Base-by-base conservation (phyloP, 2,888 invertebrate genomes). In the Metellina segmentata region DNA sequence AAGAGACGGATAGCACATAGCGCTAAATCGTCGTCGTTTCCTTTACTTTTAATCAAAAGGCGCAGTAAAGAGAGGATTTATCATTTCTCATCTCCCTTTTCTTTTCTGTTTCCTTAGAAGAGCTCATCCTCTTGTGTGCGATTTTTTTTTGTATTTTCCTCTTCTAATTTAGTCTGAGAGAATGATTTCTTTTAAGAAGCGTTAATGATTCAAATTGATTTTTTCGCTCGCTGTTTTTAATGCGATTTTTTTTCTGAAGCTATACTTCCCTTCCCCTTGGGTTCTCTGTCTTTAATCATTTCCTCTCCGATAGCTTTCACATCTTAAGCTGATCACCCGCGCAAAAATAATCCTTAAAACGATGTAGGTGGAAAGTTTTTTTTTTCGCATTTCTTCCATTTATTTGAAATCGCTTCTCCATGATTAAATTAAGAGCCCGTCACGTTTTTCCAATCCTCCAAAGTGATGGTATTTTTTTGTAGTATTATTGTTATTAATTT, bases 201-300 rank as follows among this genome's bases (percentile, higher is more conserved):
- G 81, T 85, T 90, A 90, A 90, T 90, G 90, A 90, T 81, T 85
- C 81, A 85, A 90, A 90, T 90, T 85, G 85, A 85, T 90, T 90
- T 90, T 85, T 90, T 83, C 48, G 13, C 53, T 88, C 53, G 75
- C 48, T 53, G 61, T 85, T 70, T 9, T 13, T 13, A 11, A 51
- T 70, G 19, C 77, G 52, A 51, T 72, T 48, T 34, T 70, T 89
- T 89, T 89, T 78, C 75, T 70, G 69, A 78, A 78, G 51, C 34
- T 2, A 34, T 69, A 86, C 70, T 49, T 75, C 70, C 19, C 20
- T 19, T 69, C 8, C 0, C 74, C 74, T 85, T 85, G 52, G 77
- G 51, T 72, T 72, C 9, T 1, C 11, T 7, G 77, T 86, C 85
- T 78, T 86, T 86, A 78, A 82, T 89, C 89, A 89, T 89, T 78